These are phyloP conservation scores for Drymonia ruficornis DNA, from an alignment of 2,888 invertebrate genomes.

Conservation along the genomic window DNA sequence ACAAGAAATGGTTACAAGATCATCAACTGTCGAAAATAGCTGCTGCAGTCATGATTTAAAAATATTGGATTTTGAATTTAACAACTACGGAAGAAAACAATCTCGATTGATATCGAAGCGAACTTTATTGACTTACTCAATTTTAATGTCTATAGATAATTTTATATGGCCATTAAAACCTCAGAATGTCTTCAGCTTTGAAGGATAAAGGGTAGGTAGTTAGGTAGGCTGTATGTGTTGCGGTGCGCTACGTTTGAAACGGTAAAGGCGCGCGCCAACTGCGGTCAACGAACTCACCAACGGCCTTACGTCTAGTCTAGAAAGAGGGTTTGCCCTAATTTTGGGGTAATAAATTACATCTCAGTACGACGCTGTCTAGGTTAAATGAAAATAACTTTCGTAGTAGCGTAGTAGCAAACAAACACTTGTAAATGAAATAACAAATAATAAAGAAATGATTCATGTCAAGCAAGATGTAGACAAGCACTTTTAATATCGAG, in stretches of 20 bases:
- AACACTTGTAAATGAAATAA: conserved; percentile 14
- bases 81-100: conserved; percentile 10
- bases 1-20: conserved; percentile 38
- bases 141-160: neutral
- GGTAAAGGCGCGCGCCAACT: conserved; percentile 65
- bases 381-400: neutral
- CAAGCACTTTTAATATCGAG: conserved; percentile 34
- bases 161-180: conserved; percentile 5
- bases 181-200: neutral
- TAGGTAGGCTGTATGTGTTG: conserved; percentile 40
- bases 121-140: conserved; percentile 11
- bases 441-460: conserved; percentile 20
- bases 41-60: conserved; percentile 15
- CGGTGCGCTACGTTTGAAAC: conserved; percentile 61
- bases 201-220: conserved; percentile 54
- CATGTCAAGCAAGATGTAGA: conserved; percentile 25
- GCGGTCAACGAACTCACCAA: conserved; percentile 74
- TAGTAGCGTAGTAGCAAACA: conserved; percentile 7
- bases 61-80: conserved; percentile 9
- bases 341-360: conserved; percentile 21
- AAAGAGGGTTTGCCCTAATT: conserved; percentile 74
- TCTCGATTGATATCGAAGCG: conserved; percentile 1
- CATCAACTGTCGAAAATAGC: conserved; percentile 32
- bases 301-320: conserved; percentile 72
- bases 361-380: neutral